A percentile compares a stretch with the other conserved stretches of the same genome.
These are phyloP conservation scores for Arctia plantaginis DNA, from an alignment of 2,888 invertebrate species.

Conservation along the genomic window DNA sequence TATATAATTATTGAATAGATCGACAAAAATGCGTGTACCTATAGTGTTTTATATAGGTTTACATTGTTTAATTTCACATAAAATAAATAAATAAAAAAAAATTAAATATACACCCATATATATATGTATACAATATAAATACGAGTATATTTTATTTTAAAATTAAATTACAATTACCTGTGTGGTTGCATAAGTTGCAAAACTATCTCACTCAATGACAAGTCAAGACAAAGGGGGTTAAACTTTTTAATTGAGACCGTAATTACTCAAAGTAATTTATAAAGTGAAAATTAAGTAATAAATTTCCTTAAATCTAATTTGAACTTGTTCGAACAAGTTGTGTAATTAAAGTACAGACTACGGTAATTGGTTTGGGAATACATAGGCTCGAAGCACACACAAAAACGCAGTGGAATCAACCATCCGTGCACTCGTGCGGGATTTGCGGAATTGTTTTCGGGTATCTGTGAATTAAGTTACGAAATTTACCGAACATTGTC, in stretches of 20 bases:
- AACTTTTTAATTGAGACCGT: conserved; percentile 51
- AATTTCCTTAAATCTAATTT: conserved; percentile 60
- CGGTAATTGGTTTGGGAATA: conserved; percentile 66
- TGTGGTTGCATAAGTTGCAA: not conserved
- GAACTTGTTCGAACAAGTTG: conserved; percentile 60
- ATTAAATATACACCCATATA: too few species aligned
- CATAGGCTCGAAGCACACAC: conserved; percentile 46
- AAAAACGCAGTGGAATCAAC: conserved; percentile 61
- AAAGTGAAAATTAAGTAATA: conserved; percentile 57
- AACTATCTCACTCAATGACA: conserved; percentile 35
- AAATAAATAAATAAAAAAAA: too few species aligned
- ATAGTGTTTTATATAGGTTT: too few species aligned
- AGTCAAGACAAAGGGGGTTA: conserved; percentile 29
- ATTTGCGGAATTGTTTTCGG: conserved; percentile 32
- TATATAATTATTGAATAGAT: too few species aligned
- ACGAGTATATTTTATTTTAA: too few species aligned
- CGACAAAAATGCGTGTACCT: too few species aligned
- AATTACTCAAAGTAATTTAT: conserved; percentile 57
- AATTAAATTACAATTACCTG: not conserved
- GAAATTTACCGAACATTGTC: conserved; percentile 26
- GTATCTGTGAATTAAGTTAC: conserved; percentile 35
- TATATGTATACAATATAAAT: too few species aligned
- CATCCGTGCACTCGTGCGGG: conserved; percentile 31
- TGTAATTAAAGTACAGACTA: conserved; percentile 64
- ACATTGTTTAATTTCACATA: too few species aligned